Base-by-base conservation (phyloP, 2,113 vertebrate genomes). In the Sphaerodactylus townsendi region DNA sequence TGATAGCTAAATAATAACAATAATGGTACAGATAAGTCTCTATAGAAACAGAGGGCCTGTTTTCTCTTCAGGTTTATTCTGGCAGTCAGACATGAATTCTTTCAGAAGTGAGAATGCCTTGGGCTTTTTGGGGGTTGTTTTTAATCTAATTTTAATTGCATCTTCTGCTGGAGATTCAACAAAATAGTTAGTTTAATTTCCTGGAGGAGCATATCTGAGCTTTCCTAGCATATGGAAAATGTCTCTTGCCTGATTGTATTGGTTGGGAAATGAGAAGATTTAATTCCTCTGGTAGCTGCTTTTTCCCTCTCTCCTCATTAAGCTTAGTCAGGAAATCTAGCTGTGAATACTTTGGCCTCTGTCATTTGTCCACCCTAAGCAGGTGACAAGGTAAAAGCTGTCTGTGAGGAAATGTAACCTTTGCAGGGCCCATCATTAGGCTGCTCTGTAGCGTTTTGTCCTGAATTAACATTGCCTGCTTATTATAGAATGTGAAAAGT, bases 171-270 rank as follows among this genome's bases (percentile, higher is more conserved):
- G 69, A 90, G 75, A 84, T 48, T 86, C 73, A 85, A 62, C 33
- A 79, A 87, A 90, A 87, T 35, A 2, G 72, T 79, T 35, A 66
- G 33, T 84, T 90, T 88, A 90, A 93, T 93, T 93, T 95, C 86
- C 91, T 76, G 10, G 35, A 80, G 86, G 66, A 92, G 25, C 68
- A 65, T 44, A 73, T 79, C 81, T 37, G 44, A 35, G 1, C 17
- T 5, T 71, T 86, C 81, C 1, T n/a, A 69, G 39, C 68, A 80
- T 39, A 86, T 5, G 59, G 68, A 80, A 39, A 71, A 83, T 0
- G 1, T 79, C 9, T 84, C 19, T 2, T 48, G 62, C 73, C 17
- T 79, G 83, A 88, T 70, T 71, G 17, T 0, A 10, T 28, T 77
- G 79, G 72, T 30, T 87, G 85, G 41, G n/a, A 91, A 90, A 81